Conservation (phyloP, 1,140 invertebrate species). For the Caenorhabditis latens region DNA sequence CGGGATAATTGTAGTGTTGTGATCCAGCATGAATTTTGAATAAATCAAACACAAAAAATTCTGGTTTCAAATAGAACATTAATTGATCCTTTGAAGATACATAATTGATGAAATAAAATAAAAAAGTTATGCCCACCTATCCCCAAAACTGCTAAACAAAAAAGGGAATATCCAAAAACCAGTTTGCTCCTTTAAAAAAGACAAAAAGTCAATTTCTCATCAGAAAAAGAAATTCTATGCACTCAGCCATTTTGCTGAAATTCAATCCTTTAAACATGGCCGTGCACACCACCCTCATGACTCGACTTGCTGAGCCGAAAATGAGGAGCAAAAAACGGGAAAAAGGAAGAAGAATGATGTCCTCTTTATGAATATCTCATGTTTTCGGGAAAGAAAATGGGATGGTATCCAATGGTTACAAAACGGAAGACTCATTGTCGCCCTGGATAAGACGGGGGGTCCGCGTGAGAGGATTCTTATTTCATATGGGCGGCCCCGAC, state of each 20-base stretch:
- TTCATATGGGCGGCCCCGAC: too few species aligned
- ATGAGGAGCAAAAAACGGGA: neutral
- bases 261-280: slow-evolving; percentile 44
- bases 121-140: too few species aligned
- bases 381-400: neutral
- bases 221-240: slow-evolving; percentile 13
- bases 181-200: neutral
- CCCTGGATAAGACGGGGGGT: neutral
- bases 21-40: too few species aligned
- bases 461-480: neutral
- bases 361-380: neutral
- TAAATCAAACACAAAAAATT: too few species aligned
- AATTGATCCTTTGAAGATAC: too few species aligned
- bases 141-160: too few species aligned
- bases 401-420: slow-evolving; percentile 36
- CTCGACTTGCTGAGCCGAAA: neutral
- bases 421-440: neutral
- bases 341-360: neutral
- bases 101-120: too few species aligned
- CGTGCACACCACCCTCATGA: slow-evolving; percentile 38
- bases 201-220: slow-evolving; percentile 41
- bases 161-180: neutral
- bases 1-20: too few species aligned
- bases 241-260: slow-evolving; percentile 1
- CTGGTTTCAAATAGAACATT: too few species aligned